phyloP scores from a whole-genome alignment of 92 coral and sea anemone species.

The Chrysogorgia sp. region DNA sequence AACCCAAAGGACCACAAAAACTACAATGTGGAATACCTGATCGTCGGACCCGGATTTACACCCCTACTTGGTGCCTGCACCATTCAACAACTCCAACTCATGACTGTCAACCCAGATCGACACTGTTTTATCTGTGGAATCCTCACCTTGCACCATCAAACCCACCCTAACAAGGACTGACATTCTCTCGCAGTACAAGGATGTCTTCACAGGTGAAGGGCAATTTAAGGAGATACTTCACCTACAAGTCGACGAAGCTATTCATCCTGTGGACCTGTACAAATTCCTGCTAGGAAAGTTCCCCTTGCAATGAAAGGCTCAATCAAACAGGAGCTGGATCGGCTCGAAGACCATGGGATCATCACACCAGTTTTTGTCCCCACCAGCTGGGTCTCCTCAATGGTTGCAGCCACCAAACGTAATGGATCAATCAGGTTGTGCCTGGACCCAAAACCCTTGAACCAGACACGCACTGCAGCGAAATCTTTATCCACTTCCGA shows the following conservation, averaged over 20 bases:
- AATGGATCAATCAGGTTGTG: constrained; percentile 46
- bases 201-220: constrained; percentile 59
- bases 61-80: constrained; percentile 49
- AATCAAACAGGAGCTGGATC: constrained; percentile 42
- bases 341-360: constrained; percentile 33
- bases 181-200: constrained; percentile 21
- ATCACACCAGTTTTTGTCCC: constrained; percentile 32
- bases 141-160: not conserved
- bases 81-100: constrained; percentile 53
- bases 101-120: constrained; percentile 43
- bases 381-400: constrained; percentile 46
- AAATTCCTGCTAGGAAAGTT: constrained; percentile 49
- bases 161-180: constrained; percentile 27
- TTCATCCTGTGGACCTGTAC: constrained; percentile 52
- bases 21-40: constrained; percentile 26
- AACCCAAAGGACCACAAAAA: constrained; percentile 47
- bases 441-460: constrained; percentile 52
- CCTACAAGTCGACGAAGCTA: constrained; percentile 47
- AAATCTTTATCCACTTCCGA: constrained; percentile 50
- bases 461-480: constrained; percentile 32
- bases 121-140: constrained; percentile 18
- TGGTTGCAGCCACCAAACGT: constrained; percentile 50
- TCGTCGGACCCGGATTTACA: constrained; percentile 36
- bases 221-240: constrained; percentile 47
- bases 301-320: constrained; percentile 41